Conservation (phyloP, 35 echinoderm and acorn worm genomes). For the Diadema setosum region DNA sequence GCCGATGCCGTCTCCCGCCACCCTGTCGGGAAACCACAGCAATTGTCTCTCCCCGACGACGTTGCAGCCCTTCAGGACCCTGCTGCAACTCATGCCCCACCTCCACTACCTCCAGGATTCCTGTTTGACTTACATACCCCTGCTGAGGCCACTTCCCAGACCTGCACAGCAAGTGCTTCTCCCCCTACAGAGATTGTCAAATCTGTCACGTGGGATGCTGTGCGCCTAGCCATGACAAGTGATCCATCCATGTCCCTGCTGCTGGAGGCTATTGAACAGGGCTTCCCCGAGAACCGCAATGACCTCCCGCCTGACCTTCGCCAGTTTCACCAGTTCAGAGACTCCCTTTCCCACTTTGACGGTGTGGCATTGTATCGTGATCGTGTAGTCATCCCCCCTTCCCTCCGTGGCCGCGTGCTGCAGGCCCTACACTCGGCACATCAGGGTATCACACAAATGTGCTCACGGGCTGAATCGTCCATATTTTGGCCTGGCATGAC, state of each 20-base stretch:
- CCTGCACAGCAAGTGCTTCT: background rate
- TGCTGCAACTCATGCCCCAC: background rate
- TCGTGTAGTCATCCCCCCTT: constrained; percentile 46
- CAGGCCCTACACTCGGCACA: constrained; percentile 56
- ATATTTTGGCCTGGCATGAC: constrained; percentile 69
- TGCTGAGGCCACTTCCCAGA: background rate
- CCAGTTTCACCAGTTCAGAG: constrained; percentile 17
- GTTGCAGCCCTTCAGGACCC: background rate
- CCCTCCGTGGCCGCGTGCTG: constrained; percentile 6
- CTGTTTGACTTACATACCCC: too few species aligned
- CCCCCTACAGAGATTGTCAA: background rate
- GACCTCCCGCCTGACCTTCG: constrained; percentile 20
- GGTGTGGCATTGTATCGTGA: constrained; percentile 33
- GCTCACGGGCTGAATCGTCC: constrained; percentile 13
- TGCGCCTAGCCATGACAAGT: constrained; percentile 15
- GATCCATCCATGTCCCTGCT: constrained; percentile 13
- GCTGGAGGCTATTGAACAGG: background rate
- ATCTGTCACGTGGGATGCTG: constrained; percentile 30
- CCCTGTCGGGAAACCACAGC: constrained; percentile 22
- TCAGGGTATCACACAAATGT: constrained; percentile 32
- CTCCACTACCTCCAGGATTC: too few species aligned
- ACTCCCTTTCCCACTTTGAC: constrained; percentile 16
- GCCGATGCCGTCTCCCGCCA: constrained; percentile 31
- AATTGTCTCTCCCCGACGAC: constrained; percentile 26
- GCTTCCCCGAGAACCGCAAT: background rate